Evolutionary conservation across 2,113 vertebrate species (phyloP), one percentile per base, ranked within the genome.

Genomic region (Ariopsis seemanni): DNA sequence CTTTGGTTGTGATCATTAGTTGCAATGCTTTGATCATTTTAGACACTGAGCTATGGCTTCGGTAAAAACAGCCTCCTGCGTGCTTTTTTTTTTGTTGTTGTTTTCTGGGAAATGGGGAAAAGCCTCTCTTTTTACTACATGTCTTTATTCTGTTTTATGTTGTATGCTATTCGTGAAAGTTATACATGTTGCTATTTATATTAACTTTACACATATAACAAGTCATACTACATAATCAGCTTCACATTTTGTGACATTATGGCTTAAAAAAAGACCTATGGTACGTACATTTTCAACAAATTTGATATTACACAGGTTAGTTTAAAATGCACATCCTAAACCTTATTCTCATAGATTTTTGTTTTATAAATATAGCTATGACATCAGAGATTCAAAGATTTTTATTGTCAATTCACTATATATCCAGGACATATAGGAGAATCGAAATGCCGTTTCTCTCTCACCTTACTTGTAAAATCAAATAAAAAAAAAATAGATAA

Each of bases 21-120:
- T 57, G 71, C 60, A 74, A 27, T 12, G 10, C 84, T 89, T 83
- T 89, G 80, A 89, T 89, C 69, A 77, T 62, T 20, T 42, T 30
- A 50, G 27, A 81, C 55, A 67, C 83, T 72, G 50, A 53, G 75
- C 50, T 75, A 1, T 20, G 15, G 27, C 78, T 80, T 58, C 8
- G 17, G 17, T 58, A 34, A 60, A 55, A 80, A 75, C 9, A 52
- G 72, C 27, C 6, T 55, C 4, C 25, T 78, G 5, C 22, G 48
- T 74, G 55, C 63, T 55, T 53, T 67, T 55, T 53, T 67, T 77
- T 27, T 48, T 50, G 27, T 74, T 42, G 62, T 55, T 53, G 57
- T 2, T 67, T 5, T 77, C 60, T 48, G n/a, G 34, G 12, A 25
- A 63, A 63, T 63, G 71, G 17, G 1, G n/a, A 77, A 30, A n/a